Evolutionary conservation across 2,888 invertebrate species (phyloP), one percentile per base, ranked within the genome.

Genomic region (Eilema caniola): DNA sequence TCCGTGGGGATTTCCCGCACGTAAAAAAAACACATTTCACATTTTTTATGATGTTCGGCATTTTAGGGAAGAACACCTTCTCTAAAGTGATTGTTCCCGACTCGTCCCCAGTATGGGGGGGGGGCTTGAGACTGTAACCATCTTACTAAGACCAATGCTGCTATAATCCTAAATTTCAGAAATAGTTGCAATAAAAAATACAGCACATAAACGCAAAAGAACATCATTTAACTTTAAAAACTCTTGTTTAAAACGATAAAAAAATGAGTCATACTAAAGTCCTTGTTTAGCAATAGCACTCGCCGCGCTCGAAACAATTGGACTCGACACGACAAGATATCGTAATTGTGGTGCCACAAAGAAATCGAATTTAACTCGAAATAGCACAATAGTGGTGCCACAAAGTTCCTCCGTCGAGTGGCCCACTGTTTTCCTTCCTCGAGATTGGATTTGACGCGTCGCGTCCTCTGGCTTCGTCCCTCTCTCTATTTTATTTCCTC

Each of bases 381-480:
- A 74, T 70, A 73, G 57, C 24, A 64, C 67, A 59, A 59, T 67
- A 66, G 73, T 66, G 68, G 66, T 64, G 28, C 62, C 53, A 23
- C 57, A 33, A 25, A 23, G 59, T n/a, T 69, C 62, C 63, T 23
- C 53, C 28, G 73, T 71, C 77, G 74, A 83, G 76, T 75, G 74
- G n/a, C 66, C 66, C 66, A 68, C 31, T 70, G 70, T 71, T 75
- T 74, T 76, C 72, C 72, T 67, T 70, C 53, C 64, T 41, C 75
- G 37, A 76, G 70, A 79, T 82, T 81, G 75, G 73, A 78, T 81
- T 81, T 74, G 79, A 79, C 80, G 72, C 73, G 24, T 33, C 80
- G 72, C 73, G 24, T 33, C n/a, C 25, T 47, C 33, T 56, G 23
- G 8, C 41, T 62, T 66, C 64, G 59, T 33, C 67, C n/a, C 66